phyloP scores from a whole-genome alignment of 2,113 vertebrate species.

The Chamaetylas fuelleborni region DNA sequence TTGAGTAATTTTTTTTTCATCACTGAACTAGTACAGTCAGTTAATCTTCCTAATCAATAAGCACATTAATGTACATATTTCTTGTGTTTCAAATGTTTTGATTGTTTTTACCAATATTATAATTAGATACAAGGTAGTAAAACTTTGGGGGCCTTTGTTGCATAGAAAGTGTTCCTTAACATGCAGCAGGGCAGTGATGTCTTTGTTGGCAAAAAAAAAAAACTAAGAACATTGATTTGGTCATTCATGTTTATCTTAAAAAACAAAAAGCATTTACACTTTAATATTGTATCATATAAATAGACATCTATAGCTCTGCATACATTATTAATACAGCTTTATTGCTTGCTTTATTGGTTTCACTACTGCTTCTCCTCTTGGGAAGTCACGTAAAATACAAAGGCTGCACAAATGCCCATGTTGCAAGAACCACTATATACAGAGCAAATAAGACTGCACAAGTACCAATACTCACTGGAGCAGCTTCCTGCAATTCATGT shows the following conservation, averaged over 20 bases:
- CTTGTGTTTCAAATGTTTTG: neutral
- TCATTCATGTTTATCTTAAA: constrained; percentile 47
- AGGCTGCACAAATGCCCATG: constrained; percentile 37
- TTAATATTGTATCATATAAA: constrained; percentile 69
- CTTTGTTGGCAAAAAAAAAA: constrained; percentile 31
- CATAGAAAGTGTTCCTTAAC: neutral
- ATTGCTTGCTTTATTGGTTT: constrained; percentile 78
- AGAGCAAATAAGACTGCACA: constrained; percentile 65
- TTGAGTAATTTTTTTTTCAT: neutral
- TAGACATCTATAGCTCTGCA: constrained; percentile 68
- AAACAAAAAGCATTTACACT: constrained; percentile 25
- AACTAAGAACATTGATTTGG: constrained; percentile 9
- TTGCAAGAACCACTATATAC: constrained; percentile 25
- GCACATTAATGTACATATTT: neutral
- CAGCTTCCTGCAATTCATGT: constrained; percentile 46
- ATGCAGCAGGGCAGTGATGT: neutral
- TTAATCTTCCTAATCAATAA: neutral
- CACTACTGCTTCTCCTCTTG: constrained; percentile 64
- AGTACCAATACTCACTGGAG: constrained; percentile 53
- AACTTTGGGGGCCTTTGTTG: neutral
- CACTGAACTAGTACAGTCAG: neutral
- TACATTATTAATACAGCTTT: constrained; percentile 77
- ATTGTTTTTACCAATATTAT: neutral
- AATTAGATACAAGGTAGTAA: neutral
- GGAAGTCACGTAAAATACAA: constrained; percentile 66